These are phyloP conservation scores for Malacosoma neustria DNA, from an alignment of 2,888 invertebrate species.

Conservation along the genomic window DNA sequence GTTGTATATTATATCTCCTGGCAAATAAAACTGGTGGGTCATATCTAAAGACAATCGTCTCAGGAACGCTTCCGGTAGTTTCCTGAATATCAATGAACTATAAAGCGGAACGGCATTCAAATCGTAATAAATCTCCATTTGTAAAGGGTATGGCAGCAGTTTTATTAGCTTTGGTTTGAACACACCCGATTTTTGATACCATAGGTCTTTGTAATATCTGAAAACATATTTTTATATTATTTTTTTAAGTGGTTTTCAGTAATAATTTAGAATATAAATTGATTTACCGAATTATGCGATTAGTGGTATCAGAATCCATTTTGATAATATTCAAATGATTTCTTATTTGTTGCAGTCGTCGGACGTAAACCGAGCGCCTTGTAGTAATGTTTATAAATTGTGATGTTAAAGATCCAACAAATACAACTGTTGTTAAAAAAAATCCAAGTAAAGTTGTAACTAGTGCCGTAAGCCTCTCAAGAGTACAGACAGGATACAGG, in stretches of 20 bases:
- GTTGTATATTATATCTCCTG: slow-evolving; percentile 65
- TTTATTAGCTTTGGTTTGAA: slow-evolving; percentile 53
- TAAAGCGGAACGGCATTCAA: slow-evolving; percentile 65
- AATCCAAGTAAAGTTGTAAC: slow-evolving; percentile 57
- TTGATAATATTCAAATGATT: slow-evolving; percentile 57
- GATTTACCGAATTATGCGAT: slow-evolving; percentile 57
- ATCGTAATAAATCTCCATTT: slow-evolving; percentile 70
- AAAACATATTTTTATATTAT: too few species aligned
- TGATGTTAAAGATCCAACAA: slow-evolving; percentile 67
- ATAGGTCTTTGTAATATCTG: slow-evolving; percentile 68
- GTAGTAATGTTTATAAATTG: slow-evolving; percentile 65
- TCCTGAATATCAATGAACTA: slow-evolving; percentile 65
- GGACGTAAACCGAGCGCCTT: slow-evolving; percentile 56
- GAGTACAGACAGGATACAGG: slow-evolving; percentile 54
- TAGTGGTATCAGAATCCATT: slow-evolving; percentile 50
- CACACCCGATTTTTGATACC: slow-evolving; percentile 70
- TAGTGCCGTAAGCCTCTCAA: slow-evolving; percentile 50
- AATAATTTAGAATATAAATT: too few species aligned
- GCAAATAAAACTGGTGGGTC: slow-evolving; percentile 68
- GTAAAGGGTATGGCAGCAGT: slow-evolving; percentile 58
- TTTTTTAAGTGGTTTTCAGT: too few species aligned
- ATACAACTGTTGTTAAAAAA: slow-evolving; percentile 58
- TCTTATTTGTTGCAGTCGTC: slow-evolving; percentile 53
- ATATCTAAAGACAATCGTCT: slow-evolving; percentile 64
- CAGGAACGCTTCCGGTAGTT: slow-evolving; percentile 68